Conservation (phyloP, 2,113 vertebrate species). For the Trogon surrucura region DNA sequence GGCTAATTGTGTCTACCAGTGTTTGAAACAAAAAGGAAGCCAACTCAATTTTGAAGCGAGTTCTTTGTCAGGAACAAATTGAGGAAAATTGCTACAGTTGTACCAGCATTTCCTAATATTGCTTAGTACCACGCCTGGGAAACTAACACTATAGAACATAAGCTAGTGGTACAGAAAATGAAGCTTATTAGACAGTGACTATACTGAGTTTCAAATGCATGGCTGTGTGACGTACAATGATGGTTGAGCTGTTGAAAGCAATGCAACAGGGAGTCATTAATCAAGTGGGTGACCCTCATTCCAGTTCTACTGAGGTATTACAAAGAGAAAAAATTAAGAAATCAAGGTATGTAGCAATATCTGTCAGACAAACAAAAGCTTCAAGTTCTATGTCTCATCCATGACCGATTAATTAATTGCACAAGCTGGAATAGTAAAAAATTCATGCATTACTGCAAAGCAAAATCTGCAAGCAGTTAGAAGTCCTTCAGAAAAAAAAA, state of each 20-base stretch:
- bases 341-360: not conserved
- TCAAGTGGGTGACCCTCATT: not conserved
- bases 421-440: not conserved
- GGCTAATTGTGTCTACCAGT: conserved; percentile 84
- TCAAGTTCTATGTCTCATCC: not conserved
- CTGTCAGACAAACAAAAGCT: not conserved
- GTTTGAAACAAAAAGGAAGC: conserved; percentile 76
- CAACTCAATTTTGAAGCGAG: conserved; percentile 75
- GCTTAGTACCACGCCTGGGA: conserved; percentile 50
- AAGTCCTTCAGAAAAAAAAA: not conserved
- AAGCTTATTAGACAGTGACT: conserved; percentile 17
- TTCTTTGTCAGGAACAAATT: conserved; percentile 80
- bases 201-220: not conserved
- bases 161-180: conserved; percentile 62
- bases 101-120: conserved; percentile 74
- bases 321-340: not conserved
- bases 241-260: conserved; percentile 12
- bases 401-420: conserved; percentile 6
- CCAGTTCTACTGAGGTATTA: not conserved
- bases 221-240: not conserved
- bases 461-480: not conserved
- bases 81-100: conserved; percentile 78
- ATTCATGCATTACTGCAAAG: not conserved
- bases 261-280: not conserved
- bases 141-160: conserved; percentile 23